These are phyloP conservation scores for Diachrysia chrysitis DNA, from an alignment of 2,888 invertebrate genomes.

Conservation along the genomic window DNA sequence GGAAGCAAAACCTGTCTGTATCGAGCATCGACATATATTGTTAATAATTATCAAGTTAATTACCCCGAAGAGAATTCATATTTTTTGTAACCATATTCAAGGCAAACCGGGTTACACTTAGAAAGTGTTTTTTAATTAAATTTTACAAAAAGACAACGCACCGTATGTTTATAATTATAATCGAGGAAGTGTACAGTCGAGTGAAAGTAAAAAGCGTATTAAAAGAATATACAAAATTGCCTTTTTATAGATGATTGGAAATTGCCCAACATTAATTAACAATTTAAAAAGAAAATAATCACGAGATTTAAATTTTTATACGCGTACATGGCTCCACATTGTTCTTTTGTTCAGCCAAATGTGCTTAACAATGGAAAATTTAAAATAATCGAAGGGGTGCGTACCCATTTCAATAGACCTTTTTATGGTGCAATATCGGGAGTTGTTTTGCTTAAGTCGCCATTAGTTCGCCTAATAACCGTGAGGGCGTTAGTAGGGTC, in stretches of 20 bases:
- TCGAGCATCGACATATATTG: too few relatives aligned
- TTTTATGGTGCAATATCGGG: slow-evolving; percentile 78
- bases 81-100: slow-evolving; percentile 3
- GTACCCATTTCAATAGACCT: slow-evolving; percentile 77
- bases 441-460: slow-evolving; percentile 81
- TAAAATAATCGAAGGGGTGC: slow-evolving; percentile 80
- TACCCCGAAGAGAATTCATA: background rate
- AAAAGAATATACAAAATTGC: background rate
- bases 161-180: slow-evolving; percentile 1
- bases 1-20: background rate
- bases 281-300: slow-evolving; percentile 32
- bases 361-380: slow-evolving; percentile 74
- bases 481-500: slow-evolving; percentile 62
- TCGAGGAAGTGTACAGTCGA: background rate
- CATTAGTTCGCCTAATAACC: slow-evolving; percentile 82
- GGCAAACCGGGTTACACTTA: slow-evolving; percentile 4
- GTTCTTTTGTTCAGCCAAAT: slow-evolving; percentile 68
- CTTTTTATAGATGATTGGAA: background rate
- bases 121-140: slow-evolving; percentile 3
- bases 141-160: background rate
- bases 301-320: slow-evolving; percentile 44
- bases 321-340: slow-evolving; percentile 62
- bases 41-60: background rate
- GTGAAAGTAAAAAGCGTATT: slow-evolving; percentile 1
- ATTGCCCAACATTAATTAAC: slow-evolving; percentile 1